Percentiles rank a stretch among this genome's conserved stretches.
These are phyloP conservation scores for Labeo rohita DNA, from an alignment of 2,113 vertebrate species.

Conservation along the genomic window DNA sequence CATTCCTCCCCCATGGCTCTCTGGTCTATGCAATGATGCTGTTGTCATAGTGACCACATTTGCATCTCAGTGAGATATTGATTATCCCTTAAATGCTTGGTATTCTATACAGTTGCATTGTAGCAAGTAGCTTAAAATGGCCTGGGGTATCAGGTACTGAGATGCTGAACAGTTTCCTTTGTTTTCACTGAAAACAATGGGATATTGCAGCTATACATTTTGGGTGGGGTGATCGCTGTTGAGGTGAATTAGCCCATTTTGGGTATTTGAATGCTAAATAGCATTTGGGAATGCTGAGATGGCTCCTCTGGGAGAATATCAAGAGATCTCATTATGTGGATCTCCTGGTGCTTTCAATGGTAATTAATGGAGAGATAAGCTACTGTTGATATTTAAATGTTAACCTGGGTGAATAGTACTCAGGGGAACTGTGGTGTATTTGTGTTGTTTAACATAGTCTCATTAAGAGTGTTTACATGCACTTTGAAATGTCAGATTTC, in stretches of 20 bases:
- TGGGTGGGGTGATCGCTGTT: background rate
- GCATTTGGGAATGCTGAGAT: slow-evolving; percentile 39
- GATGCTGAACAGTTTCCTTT: slow-evolving; percentile 33
- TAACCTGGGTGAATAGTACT: slow-evolving; percentile 14
- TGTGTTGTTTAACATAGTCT: background rate
- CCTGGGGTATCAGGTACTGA: background rate
- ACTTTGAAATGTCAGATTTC: background rate
- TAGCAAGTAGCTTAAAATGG: background rate
- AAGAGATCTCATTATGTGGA: slow-evolving; percentile 41
- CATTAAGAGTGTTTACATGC: background rate
- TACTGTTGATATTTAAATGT: slow-evolving; percentile 50
- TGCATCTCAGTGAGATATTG: background rate
- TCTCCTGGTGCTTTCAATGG: slow-evolving; percentile 13
- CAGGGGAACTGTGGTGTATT: background rate
- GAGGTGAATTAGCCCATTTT: slow-evolving; percentile 48
- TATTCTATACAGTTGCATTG: background rate
- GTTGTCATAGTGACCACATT: slow-evolving; percentile 1
- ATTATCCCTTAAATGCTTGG: background rate
- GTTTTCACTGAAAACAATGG: slow-evolving; percentile 31
- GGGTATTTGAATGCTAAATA: slow-evolving; percentile 23
- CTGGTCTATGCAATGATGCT: background rate
- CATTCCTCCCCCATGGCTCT: background rate
- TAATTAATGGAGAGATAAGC: slow-evolving; percentile 55
- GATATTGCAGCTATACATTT: slow-evolving; percentile 17
- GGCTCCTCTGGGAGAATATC: slow-evolving; percentile 43